Percentiles rank a stretch among this genome's conserved stretches.
These are phyloP conservation scores for Drosophila austrosaltans DNA, from an alignment of 2,888 invertebrate genomes.

Conservation along the genomic window DNA sequence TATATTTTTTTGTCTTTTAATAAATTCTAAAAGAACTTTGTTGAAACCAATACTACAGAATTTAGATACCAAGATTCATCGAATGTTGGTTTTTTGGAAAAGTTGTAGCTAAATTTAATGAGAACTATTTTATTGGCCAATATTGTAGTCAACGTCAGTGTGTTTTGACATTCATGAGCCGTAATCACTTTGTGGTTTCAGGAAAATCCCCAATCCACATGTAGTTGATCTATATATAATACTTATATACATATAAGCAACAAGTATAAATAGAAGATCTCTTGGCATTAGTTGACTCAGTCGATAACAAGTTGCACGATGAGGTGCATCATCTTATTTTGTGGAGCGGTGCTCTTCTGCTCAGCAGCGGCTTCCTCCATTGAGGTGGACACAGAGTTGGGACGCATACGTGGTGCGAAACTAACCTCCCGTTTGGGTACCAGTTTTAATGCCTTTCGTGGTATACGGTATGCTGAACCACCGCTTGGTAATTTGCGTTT, in stretches of 20 bases:
- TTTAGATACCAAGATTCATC: too few species aligned
- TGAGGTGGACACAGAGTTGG: slow-evolving; percentile 73
- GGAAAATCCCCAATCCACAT: slow-evolving; percentile 9
- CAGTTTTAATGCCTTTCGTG: slow-evolving; percentile 78
- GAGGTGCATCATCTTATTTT: slow-evolving; percentile 29
- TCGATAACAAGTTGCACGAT: slow-evolving; percentile 33
- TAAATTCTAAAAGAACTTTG: too few species aligned
- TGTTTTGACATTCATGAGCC: background rate
- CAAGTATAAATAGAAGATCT: slow-evolving; percentile 9
- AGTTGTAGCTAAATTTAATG: background rate
- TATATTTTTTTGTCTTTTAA: too few species aligned
- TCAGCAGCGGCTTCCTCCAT: slow-evolving; percentile 45
- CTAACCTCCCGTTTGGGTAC: slow-evolving; percentile 69
- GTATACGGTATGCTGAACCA: slow-evolving; percentile 80
- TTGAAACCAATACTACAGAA: too few species aligned
- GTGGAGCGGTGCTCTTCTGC: slow-evolving; percentile 23
- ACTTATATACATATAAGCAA: background rate
- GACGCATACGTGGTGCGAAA: slow-evolving; percentile 70
- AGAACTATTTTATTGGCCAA: background rate
- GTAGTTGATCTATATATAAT: background rate
- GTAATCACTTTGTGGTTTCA: slow-evolving; percentile 1
- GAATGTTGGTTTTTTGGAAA: too few species aligned
- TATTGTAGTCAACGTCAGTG: background rate
- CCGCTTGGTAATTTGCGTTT: slow-evolving; percentile 80
- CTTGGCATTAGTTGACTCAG: background rate